Conservation (phyloP, 2,888 invertebrate genomes). For the Petrolisthes manimaculis region DNA sequence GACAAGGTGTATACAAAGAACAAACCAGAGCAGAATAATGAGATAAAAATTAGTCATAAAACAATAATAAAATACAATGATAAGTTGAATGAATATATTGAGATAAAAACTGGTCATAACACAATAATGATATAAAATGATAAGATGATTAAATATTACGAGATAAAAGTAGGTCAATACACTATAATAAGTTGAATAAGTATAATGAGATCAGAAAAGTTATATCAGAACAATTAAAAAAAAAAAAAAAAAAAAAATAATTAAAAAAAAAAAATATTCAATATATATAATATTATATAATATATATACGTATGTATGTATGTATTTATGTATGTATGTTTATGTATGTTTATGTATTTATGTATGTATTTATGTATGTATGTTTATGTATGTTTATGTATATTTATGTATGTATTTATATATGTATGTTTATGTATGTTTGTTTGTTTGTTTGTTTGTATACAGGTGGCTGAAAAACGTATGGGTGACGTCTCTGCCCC, state of each 20-base stretch:
- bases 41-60: neutral
- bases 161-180: no score
- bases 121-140: neutral
- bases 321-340: no score
- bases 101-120: neutral
- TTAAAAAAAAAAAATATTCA: neutral
- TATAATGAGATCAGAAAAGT: no score
- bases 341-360: no score
- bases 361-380: no score
- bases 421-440: no score
- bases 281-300: neutral
- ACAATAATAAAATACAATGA: neutral
- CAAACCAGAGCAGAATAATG: neutral
- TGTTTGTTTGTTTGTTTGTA: no score
- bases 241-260: no score
- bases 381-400: no score
- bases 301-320: neutral
- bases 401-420: no score
- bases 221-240: no score
- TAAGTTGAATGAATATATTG: neutral
- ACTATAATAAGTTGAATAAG: no score
- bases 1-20: neutral
- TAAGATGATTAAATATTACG: neutral
- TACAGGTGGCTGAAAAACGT: conserved; percentile 64
- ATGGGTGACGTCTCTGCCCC: conserved; percentile 60